phyloP scores from a whole-genome alignment of 2,888 invertebrate species.

The Uropetala carovei region DNA sequence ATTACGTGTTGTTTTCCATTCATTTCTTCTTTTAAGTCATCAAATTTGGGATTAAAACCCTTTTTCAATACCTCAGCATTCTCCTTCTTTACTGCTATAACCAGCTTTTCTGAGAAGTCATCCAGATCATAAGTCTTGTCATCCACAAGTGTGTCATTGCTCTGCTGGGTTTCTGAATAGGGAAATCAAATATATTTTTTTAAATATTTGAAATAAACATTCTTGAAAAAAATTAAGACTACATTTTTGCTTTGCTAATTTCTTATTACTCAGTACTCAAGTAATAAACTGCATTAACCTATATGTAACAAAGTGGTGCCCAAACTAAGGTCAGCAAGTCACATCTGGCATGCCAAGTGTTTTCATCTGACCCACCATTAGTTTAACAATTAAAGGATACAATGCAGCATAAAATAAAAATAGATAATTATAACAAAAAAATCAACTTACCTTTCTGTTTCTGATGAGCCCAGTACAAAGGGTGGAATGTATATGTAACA shows the following conservation, averaged over 20 bases:
- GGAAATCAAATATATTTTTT: background rate
- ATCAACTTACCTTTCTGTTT: constrained; percentile 79
- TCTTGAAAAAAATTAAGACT: constrained; percentile 67
- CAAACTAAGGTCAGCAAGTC: too few species aligned
- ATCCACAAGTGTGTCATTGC: constrained; percentile 40
- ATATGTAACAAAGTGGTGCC: too few species aligned
- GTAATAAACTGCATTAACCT: too few species aligned
- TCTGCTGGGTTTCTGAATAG: constrained; percentile 22
- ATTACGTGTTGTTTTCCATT: background rate
- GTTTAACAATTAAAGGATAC: too few species aligned
- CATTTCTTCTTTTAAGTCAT: constrained; percentile 74
- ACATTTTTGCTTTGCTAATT: constrained; percentile 79
- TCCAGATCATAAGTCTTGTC: constrained; percentile 79
- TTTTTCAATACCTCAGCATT: constrained; percentile 68
- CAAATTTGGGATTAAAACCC: background rate
- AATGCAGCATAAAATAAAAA: too few species aligned
- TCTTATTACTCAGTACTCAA: too few species aligned
- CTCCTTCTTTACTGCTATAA: constrained; percentile 77
- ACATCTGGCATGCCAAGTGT: too few species aligned
- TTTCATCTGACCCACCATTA: too few species aligned
- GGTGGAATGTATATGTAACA: constrained; percentile 88
- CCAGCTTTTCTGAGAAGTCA: constrained; percentile 79
- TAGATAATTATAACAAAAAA: background rate
- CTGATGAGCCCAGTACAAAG: constrained; percentile 78
- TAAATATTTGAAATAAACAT: background rate